Evolutionary conservation across 2,888 invertebrate species (phyloP), one percentile per base, ranked within the genome.

Genomic region (Cephus pulcher): DNA sequence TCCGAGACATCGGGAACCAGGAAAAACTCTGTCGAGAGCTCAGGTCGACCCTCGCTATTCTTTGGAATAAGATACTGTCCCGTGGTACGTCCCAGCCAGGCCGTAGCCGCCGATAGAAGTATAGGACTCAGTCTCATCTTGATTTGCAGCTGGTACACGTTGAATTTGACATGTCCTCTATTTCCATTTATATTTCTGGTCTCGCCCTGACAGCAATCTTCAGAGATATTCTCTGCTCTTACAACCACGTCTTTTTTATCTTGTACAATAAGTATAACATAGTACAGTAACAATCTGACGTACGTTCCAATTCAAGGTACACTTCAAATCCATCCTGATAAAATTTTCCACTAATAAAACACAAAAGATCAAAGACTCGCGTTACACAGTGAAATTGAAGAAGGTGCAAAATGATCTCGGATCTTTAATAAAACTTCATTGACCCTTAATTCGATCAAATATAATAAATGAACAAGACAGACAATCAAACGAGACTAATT

Each of bases 1-100:
- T 85, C 11, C 89, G 90, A 79, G 93, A 91, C 74, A 88, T 89
- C 76, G 89, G 96, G 96, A 86, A 97, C 93, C 84, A 96, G 93
- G 91, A 97, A 97, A 92, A 95, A 96, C 91, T 97, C 97, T 9
- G 97, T 97, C 92, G 96, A 96, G 94, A 97, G 95, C 92, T 96
- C 96, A 74, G 95, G 92, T 35, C 95, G 94, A 84, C 94, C 78
- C 3, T 23, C n/a, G 32, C 68, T n/a, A 32, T 32, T 56, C 85
- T 83, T 89, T 92, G 90, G 86, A 91, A 89, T 85, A 90, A 90
- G 88, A 90, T 89, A 86, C 89, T 89, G 84, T 86, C 88, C 85
- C 85, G 89, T 89, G 92, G 92, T 92, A 92, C 92, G 90, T 76
- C 84, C 86, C 35, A 88, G 82, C 84, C 88, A 88, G 79, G 87